phyloP scores from a whole-genome alignment of 2,888 invertebrate genomes.

The Atrina japonica region DNA sequence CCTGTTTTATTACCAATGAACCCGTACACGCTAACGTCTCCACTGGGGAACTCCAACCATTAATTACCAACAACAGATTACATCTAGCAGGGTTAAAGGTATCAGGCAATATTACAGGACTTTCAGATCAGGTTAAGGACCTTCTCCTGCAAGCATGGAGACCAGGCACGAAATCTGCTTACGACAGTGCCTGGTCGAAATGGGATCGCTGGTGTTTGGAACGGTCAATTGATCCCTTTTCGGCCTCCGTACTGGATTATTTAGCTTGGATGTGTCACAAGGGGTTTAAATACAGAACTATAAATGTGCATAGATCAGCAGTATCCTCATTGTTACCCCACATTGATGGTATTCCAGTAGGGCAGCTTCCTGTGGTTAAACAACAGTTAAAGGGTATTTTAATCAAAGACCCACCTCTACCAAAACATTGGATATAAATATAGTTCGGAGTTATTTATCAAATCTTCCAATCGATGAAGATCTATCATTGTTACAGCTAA shows the following conservation, averaged over 20 bases:
- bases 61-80: constrained; percentile 18
- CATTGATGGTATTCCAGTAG: constrained; percentile 16
- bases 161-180: constrained; percentile 23
- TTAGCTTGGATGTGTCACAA: neutral
- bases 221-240: constrained; percentile 32
- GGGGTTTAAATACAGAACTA: too few relatives aligned
- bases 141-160: constrained; percentile 27
- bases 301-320: constrained; percentile 17
- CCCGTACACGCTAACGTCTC: too few relatives aligned
- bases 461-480: constrained; percentile 6
- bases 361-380: constrained; percentile 16
- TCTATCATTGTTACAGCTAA: constrained; percentile 5
- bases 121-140: constrained; percentile 34
- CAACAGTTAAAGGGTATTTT: constrained; percentile 28
- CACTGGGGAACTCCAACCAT: too few relatives aligned
- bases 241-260: constrained; percentile 23
- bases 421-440: constrained; percentile 30
- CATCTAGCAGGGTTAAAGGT: constrained; percentile 31
- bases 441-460: constrained; percentile 6
- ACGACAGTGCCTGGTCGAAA: constrained; percentile 27
- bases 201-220: constrained; percentile 35
- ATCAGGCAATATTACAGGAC: constrained; percentile 20
- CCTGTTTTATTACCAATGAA: constrained; percentile 31
- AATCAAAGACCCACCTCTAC: constrained; percentile 22
- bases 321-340: constrained; percentile 25